Evolutionary conservation across 2,797 vertebrate genomes (phyloP), one percentile per base, ranked within the genome.

Genomic region (Meriones psammophilus): DNA sequence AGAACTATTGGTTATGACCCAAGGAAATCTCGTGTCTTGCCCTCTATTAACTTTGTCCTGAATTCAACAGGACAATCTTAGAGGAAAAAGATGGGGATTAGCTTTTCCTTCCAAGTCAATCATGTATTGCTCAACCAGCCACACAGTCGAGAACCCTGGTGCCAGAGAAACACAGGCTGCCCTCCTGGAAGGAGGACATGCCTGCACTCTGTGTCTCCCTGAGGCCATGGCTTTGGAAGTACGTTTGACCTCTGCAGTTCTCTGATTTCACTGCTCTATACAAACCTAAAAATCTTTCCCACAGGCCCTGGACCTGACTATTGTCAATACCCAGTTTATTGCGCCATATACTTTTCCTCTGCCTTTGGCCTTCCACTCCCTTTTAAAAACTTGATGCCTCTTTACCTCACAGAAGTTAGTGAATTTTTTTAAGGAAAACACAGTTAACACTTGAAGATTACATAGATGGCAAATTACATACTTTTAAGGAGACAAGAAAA

Each of bases 241-340:
- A 3, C 36, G n/a, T 39, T 58, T 20, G 14, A 62, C 85, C 46
- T 78, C 3, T 4, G 2, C 18, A 26, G 8, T 24, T 8, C 18
- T 89, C 69, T 13, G 3, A 68, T 71, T 36, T 36, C 39, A 30
- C 5, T 66, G 50, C 68, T 89, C 79, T 4, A 69, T 60, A n/a
- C 42, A 60, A 79, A 18, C 18, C 56, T 54, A 22, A 42, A 94
- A 84, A 78, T 62, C 77, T 68, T 71, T 64, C 28, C 24, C 88
- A 88, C 68, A 17, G 39, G 17, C 24, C 14, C 62, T 71, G 36
- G n/a, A 79, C n/a, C 73, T 91, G 15, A 60, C 54, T 33, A 69
- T 73, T 90, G 91, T 80, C 56, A 71, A 77, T 78, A 69, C 60
- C 14, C 50, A 94, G 28, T 69, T 94, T 46, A 90, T 71, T 30